A percentile compares a stretch with the other conserved stretches of the same genome.
These are phyloP conservation scores for Megaceryle alcyon DNA, from an alignment of 2,797 vertebrate genomes.

Conservation along the genomic window DNA sequence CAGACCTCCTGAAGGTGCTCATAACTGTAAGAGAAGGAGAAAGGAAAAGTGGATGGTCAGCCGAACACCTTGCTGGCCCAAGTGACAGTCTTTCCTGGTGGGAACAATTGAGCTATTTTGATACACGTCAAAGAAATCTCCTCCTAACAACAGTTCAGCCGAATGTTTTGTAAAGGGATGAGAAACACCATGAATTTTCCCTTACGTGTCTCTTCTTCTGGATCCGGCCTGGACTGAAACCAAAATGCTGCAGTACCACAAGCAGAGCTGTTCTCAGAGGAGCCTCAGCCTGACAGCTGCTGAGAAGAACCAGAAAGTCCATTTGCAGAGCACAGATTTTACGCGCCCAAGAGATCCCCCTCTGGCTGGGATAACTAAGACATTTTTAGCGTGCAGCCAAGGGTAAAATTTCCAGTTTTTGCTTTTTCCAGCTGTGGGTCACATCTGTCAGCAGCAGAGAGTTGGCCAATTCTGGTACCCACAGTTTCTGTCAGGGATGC, in stretches of 20 bases:
- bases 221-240: not conserved
- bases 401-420: not conserved
- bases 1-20: not conserved
- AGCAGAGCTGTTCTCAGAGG: not conserved
- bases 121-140: not conserved
- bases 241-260: not conserved
- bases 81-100: not conserved
- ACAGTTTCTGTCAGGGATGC: not conserved
- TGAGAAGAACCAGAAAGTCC: conserved; percentile 18
- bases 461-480: not conserved
- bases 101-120: not conserved
- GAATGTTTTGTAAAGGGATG: not conserved
- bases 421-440: not conserved
- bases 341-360: not conserved
- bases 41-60: not conserved
- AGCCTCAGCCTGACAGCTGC: not conserved
- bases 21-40: not conserved
- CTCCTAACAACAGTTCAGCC: rapidly evolving
- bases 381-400: not conserved
- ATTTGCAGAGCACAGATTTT: not conserved
- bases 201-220: not conserved
- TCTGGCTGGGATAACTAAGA: not conserved
- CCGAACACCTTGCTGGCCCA: not conserved
- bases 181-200: not conserved
- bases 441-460: not conserved